phyloP scores from a whole-genome alignment of 92 coral and sea anemone species.

The Zoanthus sansibaricus region DNA sequence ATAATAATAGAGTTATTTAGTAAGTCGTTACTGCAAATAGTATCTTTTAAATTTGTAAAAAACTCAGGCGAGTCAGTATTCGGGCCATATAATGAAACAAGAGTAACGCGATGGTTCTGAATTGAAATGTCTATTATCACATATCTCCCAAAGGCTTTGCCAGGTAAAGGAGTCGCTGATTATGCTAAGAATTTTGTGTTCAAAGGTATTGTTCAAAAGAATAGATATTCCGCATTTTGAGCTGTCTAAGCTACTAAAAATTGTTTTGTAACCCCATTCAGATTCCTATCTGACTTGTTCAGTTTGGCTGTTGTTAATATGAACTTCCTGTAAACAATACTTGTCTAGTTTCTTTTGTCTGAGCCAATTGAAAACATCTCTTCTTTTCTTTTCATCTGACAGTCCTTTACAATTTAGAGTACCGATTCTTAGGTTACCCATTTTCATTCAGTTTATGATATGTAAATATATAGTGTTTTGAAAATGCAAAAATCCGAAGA shows the following conservation, averaged over 20 bases:
- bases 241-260: conserved; percentile 10
- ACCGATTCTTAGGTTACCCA: conserved; percentile 16
- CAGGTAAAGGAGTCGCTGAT: conserved; percentile 14
- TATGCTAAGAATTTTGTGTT: background rate
- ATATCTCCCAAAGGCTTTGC: conserved; percentile 1
- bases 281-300: conserved; percentile 21
- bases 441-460: conserved; percentile 10
- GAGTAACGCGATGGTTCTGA: conserved; percentile 1
- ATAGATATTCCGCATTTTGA: conserved; percentile 18
- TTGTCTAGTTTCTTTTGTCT: conserved; percentile 26
- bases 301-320: conserved; percentile 5
- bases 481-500: background rate
- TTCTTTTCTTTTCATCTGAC: conserved; percentile 6
- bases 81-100: background rate
- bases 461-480: conserved; percentile 1
- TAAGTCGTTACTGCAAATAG: background rate
- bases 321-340: conserved; percentile 26
- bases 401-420: conserved; percentile 27
- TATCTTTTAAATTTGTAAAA: background rate
- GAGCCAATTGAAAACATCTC: background rate
- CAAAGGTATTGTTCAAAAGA: conserved; percentile 14
- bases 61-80: conserved; percentile 16
- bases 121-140: conserved; percentile 1
- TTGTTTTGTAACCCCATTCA: conserved; percentile 24
- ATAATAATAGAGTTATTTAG: conserved; percentile 2